Base-by-base conservation (phyloP, 1,140 invertebrate species). In the Drosophila suzukii region DNA sequence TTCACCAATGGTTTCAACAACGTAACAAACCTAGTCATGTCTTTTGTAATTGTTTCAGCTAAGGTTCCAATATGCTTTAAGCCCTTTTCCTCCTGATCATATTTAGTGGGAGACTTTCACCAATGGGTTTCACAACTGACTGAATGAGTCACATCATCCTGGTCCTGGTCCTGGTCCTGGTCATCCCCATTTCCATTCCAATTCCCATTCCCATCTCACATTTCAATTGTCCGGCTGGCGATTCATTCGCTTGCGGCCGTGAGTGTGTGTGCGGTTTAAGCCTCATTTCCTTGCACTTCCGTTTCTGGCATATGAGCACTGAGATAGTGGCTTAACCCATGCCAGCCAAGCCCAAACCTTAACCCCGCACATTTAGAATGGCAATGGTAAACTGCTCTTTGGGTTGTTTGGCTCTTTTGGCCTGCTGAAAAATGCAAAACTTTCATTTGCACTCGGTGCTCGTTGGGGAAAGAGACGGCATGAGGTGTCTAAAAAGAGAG, bases 261-360 rank as follows among this genome's bases (percentile, higher is more conserved):
- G 51, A 49, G 65, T 70, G 65, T 84, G 81, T 80, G 78, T 84
- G 81, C 77, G 81, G 81, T 84, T 84, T 84, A 84, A 84, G 81
- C 81, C 81, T 84, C 81, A 84, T 84, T 84, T 84, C 81, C 81
- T 85, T 85, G 78, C 77, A 81, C 77, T 84, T 84, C 81, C 81
- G 81, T 76, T 81, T 54, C 47, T 84, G 76, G 72, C 75, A 79
- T 83, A 75, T 68, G 80, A 83, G 75, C 80, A 68, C 55, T 75
- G 76, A 82, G 57, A 79, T 55, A 76, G 60, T 57, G 57, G 71
- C 54, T 70, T 71, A 67, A 59, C 47, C 50, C 66, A 43, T 15
- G 32, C 41, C 36, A 3, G n/a, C 49, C 53, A 32, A 15, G 3
- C 32, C 36, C 53, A 5, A 53, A 47, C 56, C 68, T 73, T 54